phyloP scores from a whole-genome alignment of 2,113 vertebrate genomes.

The Eudyptes chrysolophus region DNA sequence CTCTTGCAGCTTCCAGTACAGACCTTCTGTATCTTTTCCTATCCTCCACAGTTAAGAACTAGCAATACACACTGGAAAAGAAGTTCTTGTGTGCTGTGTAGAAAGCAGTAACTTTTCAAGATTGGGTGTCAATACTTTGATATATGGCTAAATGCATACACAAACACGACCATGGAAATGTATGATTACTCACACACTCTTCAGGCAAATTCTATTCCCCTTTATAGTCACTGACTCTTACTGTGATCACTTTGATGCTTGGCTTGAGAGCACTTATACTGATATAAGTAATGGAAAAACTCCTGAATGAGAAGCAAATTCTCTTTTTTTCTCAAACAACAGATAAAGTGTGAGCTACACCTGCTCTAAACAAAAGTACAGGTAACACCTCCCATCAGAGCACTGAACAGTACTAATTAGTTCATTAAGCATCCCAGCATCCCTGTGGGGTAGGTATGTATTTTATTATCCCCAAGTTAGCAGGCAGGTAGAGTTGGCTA shows the following conservation, averaged over 20 bases:
- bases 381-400: slow-evolving; percentile 8
- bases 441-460: slow-evolving; percentile 7
- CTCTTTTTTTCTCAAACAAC: neutral
- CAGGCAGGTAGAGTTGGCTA: slow-evolving; percentile 27
- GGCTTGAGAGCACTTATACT: neutral
- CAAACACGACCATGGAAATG: neutral
- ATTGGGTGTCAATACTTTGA: neutral
- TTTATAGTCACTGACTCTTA: neutral
- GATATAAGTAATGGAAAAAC: neutral
- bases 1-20: neutral
- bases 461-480: slow-evolving; percentile 60
- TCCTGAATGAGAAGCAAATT: neutral
- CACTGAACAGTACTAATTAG: slow-evolving; percentile 6
- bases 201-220: neutral
- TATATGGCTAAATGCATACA: neutral
- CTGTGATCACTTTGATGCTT: neutral
- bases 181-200: neutral
- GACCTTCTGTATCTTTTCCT: neutral
- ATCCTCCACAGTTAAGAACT: neutral
- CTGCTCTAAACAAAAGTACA: neutral
- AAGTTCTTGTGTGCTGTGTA: neutral
- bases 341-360: neutral
- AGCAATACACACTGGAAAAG: neutral
- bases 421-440: slow-evolving; percentile 37
- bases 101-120: neutral